These are phyloP conservation scores for Trididemnum miniatum DNA, from an alignment of 23 tunicate genomes.

Conservation along the genomic window DNA sequence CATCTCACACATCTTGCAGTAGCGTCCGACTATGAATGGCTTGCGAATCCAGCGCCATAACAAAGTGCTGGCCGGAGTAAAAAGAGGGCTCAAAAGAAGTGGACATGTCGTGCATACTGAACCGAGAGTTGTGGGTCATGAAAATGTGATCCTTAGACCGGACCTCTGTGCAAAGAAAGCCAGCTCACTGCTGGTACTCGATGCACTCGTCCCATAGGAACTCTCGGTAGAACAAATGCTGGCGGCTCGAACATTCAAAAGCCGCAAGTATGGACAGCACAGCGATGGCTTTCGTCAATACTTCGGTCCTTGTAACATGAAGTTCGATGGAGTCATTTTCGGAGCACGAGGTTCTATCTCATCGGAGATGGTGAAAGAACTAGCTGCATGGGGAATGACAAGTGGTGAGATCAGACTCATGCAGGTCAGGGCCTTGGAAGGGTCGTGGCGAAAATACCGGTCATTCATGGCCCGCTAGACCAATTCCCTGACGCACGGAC, in stretches of 20 bases:
- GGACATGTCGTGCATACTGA: neutral
- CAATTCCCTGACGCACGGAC: too few species aligned
- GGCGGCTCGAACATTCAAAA: neutral
- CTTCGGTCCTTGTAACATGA: neutral
- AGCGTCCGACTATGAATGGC: neutral
- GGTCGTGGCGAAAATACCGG: neutral
- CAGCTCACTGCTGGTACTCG: neutral
- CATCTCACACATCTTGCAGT: neutral
- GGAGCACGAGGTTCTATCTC: neutral
- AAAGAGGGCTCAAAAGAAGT: neutral
- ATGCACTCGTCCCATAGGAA: neutral
- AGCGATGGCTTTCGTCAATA: neutral
- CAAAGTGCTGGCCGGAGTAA: neutral
- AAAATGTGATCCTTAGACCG: neutral
- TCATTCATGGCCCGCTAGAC: neutral
- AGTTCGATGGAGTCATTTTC: conserved; percentile 8
- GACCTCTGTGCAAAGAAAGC: neutral
- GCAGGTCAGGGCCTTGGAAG: conserved; percentile 6
- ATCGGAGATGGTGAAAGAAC: neutral
- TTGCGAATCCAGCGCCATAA: conserved; percentile 2
- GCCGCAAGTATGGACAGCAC: neutral
- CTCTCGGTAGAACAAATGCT: neutral
- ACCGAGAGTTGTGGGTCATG: neutral
- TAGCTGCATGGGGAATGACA: neutral
- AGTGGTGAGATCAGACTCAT: neutral